These are phyloP conservation scores for Frankliniella fusca DNA, from an alignment of 2,888 invertebrate genomes.

Conservation along the genomic window DNA sequence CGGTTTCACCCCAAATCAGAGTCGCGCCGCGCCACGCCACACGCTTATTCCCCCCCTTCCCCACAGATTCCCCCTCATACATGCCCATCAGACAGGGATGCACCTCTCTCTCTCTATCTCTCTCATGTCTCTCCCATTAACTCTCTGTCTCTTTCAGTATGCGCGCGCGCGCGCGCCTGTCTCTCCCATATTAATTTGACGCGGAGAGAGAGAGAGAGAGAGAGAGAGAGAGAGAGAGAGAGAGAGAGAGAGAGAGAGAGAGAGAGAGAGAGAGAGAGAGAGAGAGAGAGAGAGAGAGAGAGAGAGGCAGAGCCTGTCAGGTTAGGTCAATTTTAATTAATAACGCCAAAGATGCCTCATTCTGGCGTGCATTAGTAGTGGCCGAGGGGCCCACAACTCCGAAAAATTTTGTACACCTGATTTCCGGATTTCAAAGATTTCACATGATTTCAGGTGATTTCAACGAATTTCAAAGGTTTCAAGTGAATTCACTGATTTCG, in stretches of 20 bases:
- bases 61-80: too few species aligned
- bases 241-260: too few species aligned
- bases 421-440: too few species aligned
- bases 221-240: too few species aligned
- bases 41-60: too few species aligned
- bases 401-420: too few species aligned
- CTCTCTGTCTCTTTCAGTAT: not conserved
- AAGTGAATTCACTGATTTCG: too few species aligned
- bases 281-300: too few species aligned
- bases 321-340: conserved; percentile 9
- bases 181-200: not conserved
- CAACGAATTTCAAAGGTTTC: too few species aligned
- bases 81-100: not conserved
- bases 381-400: too few species aligned
- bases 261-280: too few species aligned
- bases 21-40: not conserved
- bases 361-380: not conserved
- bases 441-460: too few species aligned
- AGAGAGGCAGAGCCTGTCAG: not conserved
- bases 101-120: not conserved
- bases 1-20: not conserved
- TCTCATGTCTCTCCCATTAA: not conserved
- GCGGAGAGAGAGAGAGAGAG: not conserved
- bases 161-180: not conserved
- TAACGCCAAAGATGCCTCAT: not conserved